Percentiles rank a stretch among this genome's conserved stretches.
Conservation (phyloP, 2,888 invertebrate species). For the Venusia cambrica region DNA sequence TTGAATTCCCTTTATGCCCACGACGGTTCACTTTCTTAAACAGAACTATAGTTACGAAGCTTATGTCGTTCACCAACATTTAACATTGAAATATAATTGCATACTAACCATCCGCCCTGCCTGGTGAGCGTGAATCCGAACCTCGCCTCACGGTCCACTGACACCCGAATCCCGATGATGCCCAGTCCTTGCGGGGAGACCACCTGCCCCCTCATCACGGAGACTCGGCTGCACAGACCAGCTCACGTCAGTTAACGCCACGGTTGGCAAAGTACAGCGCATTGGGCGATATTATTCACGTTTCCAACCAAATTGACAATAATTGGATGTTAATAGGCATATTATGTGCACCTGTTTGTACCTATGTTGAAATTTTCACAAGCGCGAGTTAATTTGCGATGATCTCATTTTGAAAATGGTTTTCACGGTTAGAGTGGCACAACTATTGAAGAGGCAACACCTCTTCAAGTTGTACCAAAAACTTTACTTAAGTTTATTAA, state of each 20-base stretch:
- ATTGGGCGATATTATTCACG: constrained; percentile 47
- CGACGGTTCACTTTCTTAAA: too few relatives aligned
- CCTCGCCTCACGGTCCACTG: constrained; percentile 95
- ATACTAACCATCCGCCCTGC: constrained; percentile 95
- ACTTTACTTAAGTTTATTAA: too few relatives aligned
- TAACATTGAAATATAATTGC: constrained; percentile 3
- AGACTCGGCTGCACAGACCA: constrained; percentile 93
- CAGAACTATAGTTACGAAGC: background rate
- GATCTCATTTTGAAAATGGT: too few relatives aligned
- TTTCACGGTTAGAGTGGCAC: too few relatives aligned
- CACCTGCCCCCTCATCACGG: constrained; percentile 99
- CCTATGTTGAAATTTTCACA: too few relatives aligned
- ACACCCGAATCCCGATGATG: constrained; percentile 97
- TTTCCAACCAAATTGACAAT: too few relatives aligned
- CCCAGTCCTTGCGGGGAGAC: constrained; percentile 96
- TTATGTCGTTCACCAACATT: background rate
- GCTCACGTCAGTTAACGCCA: constrained; percentile 53
- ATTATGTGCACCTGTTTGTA: too few relatives aligned
- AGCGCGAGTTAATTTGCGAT: too few relatives aligned
- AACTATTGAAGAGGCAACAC: too few relatives aligned
- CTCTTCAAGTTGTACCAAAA: too few relatives aligned
- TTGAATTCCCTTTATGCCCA: too few relatives aligned
- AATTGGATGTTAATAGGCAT: too few relatives aligned
- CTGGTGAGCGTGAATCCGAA: constrained; percentile 98
- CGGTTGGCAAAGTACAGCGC: constrained; percentile 42